phyloP scores from a whole-genome alignment of 2,113 vertebrate species.

The Poicephalus meyeri region DNA sequence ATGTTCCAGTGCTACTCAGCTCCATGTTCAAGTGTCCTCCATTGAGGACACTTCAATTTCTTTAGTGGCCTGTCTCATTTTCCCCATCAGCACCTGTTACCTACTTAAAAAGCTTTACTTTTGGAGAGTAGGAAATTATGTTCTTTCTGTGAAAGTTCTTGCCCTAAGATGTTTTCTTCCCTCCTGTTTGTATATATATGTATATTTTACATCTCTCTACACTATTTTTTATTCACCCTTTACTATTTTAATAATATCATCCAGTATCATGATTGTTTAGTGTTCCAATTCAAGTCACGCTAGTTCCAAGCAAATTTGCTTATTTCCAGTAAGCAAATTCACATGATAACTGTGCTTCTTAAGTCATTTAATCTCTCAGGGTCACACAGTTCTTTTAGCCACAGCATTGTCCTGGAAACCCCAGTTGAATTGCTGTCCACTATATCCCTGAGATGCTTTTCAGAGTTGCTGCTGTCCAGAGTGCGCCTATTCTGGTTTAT shows the following conservation, averaged over 20 bases:
- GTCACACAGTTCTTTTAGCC: not conserved
- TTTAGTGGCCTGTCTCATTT: not conserved
- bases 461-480: not conserved
- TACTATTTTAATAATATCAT: not conserved
- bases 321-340: not conserved
- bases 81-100: not conserved
- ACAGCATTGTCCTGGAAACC: not conserved
- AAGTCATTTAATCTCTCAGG: not conserved
- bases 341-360: not conserved
- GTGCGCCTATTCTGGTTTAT: not conserved
- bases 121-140: not conserved
- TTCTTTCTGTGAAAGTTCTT: not conserved
- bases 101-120: not conserved
- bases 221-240: not conserved
- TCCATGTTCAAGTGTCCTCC: not conserved
- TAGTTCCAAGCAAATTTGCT: not conserved
- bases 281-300: not conserved
- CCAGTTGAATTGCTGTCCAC: not conserved
- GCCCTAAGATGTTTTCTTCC: not conserved
- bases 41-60: not conserved
- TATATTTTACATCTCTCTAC: not conserved
- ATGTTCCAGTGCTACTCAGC: not conserved
- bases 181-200: not conserved
- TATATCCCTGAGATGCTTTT: not conserved
- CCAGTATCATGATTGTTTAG: not conserved